phyloP scores from a whole-genome alignment of 2,113 vertebrate species.

The Sclerurus mexicanus region DNA sequence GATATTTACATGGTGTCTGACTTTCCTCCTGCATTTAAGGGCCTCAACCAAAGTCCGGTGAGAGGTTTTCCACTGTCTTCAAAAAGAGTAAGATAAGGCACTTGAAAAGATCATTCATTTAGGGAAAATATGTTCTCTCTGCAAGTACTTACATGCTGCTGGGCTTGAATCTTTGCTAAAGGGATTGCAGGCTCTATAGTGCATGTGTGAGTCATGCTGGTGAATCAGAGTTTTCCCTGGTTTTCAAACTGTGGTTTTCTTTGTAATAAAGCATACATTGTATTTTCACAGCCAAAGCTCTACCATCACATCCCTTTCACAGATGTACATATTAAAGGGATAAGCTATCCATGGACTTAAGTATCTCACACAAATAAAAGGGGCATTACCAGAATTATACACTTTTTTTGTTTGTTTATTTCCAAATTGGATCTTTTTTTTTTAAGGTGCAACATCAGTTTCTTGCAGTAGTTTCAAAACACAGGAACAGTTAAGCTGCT shows the following conservation, averaged over 20 bases:
- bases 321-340: not conserved
- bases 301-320: not conserved
- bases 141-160: constrained; percentile 62
- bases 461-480: not conserved
- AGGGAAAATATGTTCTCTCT: constrained; percentile 12
- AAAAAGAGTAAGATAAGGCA: constrained; percentile 16
- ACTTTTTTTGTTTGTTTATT: not conserved
- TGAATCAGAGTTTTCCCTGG: constrained; percentile 71
- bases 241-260: constrained; percentile 66
- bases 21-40: not conserved
- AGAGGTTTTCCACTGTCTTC: not conserved
- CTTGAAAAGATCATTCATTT: constrained; percentile 40
- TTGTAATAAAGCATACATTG: constrained; percentile 63
- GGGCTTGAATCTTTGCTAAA: constrained; percentile 22
- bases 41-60: not conserved
- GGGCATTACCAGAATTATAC: not conserved
- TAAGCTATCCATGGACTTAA: not conserved
- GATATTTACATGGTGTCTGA: not conserved
- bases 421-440: not conserved
- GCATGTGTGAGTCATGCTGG: constrained; percentile 62
- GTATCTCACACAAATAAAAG: not conserved
- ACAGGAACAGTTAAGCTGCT: not conserved
- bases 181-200: constrained; percentile 39
- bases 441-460: not conserved
- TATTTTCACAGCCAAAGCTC: constrained; percentile 49